Evolutionary conservation across 2,113 vertebrate genomes (phyloP).

Genomic region (Hystrix brachyura): DNA sequence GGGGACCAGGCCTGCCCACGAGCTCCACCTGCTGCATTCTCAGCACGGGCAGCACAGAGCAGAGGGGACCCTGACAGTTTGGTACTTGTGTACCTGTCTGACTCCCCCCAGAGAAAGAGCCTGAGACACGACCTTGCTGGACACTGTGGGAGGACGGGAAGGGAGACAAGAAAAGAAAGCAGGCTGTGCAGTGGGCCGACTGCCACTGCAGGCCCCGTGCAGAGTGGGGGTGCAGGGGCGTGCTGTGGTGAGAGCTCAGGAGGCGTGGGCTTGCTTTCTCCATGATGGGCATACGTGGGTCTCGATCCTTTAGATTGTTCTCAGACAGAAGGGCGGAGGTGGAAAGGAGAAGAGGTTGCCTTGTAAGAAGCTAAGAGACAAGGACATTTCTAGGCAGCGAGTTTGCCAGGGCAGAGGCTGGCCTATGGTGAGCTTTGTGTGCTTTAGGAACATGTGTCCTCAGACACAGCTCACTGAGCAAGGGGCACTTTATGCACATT

Average conservation of each 20-base stretch:
- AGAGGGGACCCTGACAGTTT: not conserved
- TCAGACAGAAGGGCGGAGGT: not conserved
- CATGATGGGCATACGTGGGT: not conserved
- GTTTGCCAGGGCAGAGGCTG: not conserved
- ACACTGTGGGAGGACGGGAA: not conserved
- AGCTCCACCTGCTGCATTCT: not conserved
- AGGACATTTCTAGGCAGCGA: not conserved
- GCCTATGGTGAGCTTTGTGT: not conserved
- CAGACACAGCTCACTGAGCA: not conserved
- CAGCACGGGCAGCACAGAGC: not conserved
- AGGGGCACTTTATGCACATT: not conserved
- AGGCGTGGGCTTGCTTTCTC: not conserved
- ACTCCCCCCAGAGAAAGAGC: constrained; percentile 24
- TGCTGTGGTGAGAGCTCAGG: fast-evolving
- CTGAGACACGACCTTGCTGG: not conserved
- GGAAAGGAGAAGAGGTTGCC: not conserved
- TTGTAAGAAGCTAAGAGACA: not conserved
- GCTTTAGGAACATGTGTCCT: not conserved
- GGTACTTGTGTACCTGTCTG: not conserved
- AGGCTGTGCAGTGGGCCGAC: not conserved
- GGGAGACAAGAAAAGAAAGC: not conserved
- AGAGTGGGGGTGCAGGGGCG: not conserved
- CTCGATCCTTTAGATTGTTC: not conserved
- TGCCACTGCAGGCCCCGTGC: not conserved
- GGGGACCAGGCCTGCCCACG: not conserved